Evolutionary conservation across 2,888 invertebrate genomes (phyloP), one percentile per base, ranked within the genome.

Genomic region (Trypoxylon attenuatum): DNA sequence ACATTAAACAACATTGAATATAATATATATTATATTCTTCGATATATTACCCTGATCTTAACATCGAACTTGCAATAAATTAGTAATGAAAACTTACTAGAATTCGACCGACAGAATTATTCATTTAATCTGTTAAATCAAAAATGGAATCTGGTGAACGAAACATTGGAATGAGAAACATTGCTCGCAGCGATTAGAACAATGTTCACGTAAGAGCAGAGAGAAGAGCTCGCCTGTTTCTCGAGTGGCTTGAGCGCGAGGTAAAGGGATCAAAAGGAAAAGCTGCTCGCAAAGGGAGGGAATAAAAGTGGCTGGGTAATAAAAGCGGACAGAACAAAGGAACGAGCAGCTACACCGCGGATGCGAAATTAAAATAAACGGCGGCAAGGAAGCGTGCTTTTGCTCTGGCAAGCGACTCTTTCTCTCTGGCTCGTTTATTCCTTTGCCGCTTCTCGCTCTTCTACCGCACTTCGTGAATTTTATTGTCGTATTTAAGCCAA

Each of bases 341-440:
- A 71, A 75, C 53, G 61, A 69, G 73, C 75, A 73, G 71, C 74
- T 63, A 66, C 69, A 57, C 73, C 51, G 52, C 43, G 70, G 74
- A 76, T 73, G 71, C 74, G 79, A 84, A 84, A 84, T 85, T 85
- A 85, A 85, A 85, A 85, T 85, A 84, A 84, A 85, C 83, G 82
- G 81, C 78, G 72, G 81, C 78, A 82, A 80, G 82, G 80, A 80
- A 79, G 73, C 62, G 60, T 69, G 65, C 66, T 51, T 52, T 42
- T 55, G 15, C 53, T 63, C 53, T 66, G 16, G 1, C 29, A 1
- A 2, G 5, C 15, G n/a, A 50, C 50, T 54, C n/a, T 38, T 38
- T 41, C 41, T 47, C 22, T 38, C 19, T 27, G 5, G 15, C 43
- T 23, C 18, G 41, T n/a, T 8, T 41, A 16, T 21, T 54, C 25